Evolutionary conservation across 1,140 invertebrate species (phyloP), one percentile per base, ranked within the genome.

Genomic region (Gonatopus flavifemur): DNA sequence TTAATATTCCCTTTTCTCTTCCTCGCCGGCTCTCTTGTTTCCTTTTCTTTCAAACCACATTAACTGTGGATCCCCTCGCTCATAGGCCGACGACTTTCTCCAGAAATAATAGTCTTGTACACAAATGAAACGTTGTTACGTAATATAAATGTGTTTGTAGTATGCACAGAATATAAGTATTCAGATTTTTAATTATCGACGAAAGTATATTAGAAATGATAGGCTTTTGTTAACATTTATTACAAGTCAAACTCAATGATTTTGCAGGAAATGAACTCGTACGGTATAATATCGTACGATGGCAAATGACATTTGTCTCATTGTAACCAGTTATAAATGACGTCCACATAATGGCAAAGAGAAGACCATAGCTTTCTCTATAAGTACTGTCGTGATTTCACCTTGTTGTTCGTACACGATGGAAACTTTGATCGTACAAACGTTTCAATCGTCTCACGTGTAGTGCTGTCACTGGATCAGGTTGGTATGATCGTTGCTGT

Each of bases 291-390:
- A 3, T 9, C 15, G 13, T 35, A 35, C 15, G 18, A 35, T 16
- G 33, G 8, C 13, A 36, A 18, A 3, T 1, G 10, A 20, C 19
- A 20, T 15, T 3, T 40, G 12, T 22, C 45, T 18, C 22, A 15
- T n/a, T 49, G 36, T 30, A 40, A 49, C 44, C 40, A 45, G 20
- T 49, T 30, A 43, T 60, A 61, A 61, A 61, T 49, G 58, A 59
- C 43, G 43, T n/a, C n/a, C n/a, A n/a, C n/a, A n/a, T n/a, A n/a
- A n/a, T n/a, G n/a, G n/a, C n/a, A n/a, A n/a, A n/a, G 22, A 35
- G 32, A 20, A 39, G 49, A 60, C 53, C 49, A 49, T 46, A 60
- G 59, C 59, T 62, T 62, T 62, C 59, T 62, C 57, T 30, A 12
- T 28, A 28, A n/a, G 22, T 21, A 31, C 38, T 16, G 52, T 31